A percentile compares a stretch with the other conserved stretches of the same genome.
Evolutionary conservation across 2,113 vertebrate genomes (phyloP).

Genomic region (Megalops atlanticus): DNA sequence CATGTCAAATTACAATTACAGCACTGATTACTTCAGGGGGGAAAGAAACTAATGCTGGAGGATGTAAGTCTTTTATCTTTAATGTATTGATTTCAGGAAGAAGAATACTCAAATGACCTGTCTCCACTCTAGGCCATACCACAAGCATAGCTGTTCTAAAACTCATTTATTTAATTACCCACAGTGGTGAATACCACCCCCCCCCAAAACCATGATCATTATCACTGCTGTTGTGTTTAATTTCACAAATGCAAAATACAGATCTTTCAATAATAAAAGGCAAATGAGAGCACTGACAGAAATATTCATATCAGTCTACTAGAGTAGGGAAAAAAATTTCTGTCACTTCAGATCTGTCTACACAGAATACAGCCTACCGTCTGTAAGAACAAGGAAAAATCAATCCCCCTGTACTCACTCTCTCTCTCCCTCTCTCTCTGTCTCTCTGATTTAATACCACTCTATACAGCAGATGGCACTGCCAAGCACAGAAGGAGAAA

Average conservation of each 20-base stretch:
- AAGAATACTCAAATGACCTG: neutral
- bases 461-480: conserved; percentile 55
- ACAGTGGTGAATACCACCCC: neutral
- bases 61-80: no score
- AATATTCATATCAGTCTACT: conserved; percentile 37
- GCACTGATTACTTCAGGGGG: no score
- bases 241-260: conserved; percentile 12
- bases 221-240: neutral
- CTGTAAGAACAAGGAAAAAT: conserved; percentile 46
- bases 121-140: neutral
- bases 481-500: conserved; percentile 52
- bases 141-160: conserved; percentile 12
- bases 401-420: conserved; percentile 36
- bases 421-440: neutral
- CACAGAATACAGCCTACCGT: conserved; percentile 37
- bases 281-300: conserved; percentile 20
- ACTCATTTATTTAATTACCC: conserved; percentile 4
- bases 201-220: conserved; percentile 16
- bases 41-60: no score
- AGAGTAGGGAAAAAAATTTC: conserved; percentile 14
- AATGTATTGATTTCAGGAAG: neutral
- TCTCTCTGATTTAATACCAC: conserved; percentile 39
- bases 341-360: conserved; percentile 40
- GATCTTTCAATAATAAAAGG: conserved; percentile 3
- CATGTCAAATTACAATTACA: no score